Evolutionary conservation across 2,797 vertebrate genomes (phyloP).

Genomic region (Lepilemur ruficaudatus): DNA sequence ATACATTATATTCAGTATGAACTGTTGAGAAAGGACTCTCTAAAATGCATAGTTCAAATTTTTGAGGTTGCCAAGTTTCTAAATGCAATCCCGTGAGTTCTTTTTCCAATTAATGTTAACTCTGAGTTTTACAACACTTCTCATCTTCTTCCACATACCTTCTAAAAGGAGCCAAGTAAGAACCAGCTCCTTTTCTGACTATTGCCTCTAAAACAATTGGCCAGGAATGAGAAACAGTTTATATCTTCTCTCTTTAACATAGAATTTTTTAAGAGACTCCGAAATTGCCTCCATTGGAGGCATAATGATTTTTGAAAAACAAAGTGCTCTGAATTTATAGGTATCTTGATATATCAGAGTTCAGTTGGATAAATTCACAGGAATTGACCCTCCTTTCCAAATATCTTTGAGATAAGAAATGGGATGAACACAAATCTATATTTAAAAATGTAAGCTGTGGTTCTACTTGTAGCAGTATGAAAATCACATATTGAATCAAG

Average conservation of each 20-base stretch:
- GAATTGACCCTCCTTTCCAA: neutral
- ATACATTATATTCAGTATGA: conserved; percentile 14
- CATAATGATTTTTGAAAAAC: neutral
- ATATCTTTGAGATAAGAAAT: neutral
- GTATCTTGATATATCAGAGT: neutral
- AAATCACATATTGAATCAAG: neutral
- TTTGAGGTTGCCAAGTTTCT: neutral
- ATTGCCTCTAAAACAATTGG: neutral
- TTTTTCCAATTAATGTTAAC: neutral
- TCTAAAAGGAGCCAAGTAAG: neutral
- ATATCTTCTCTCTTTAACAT: neutral
- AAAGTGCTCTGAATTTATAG: neutral
- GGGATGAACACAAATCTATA: neutral
- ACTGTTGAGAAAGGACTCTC: neutral
- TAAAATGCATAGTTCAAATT: neutral
- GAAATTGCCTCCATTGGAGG: neutral
- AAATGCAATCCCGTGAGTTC: neutral
- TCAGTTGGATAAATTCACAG: neutral
- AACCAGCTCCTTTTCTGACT: neutral
- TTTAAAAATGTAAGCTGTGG: neutral
- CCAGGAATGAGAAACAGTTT: neutral
- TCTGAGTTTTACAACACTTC: neutral
- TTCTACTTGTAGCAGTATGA: neutral
- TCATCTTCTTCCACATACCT: neutral
- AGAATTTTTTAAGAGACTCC: neutral